Conservation (phyloP, 2,113 vertebrate species). For the Nibea albiflora region DNA sequence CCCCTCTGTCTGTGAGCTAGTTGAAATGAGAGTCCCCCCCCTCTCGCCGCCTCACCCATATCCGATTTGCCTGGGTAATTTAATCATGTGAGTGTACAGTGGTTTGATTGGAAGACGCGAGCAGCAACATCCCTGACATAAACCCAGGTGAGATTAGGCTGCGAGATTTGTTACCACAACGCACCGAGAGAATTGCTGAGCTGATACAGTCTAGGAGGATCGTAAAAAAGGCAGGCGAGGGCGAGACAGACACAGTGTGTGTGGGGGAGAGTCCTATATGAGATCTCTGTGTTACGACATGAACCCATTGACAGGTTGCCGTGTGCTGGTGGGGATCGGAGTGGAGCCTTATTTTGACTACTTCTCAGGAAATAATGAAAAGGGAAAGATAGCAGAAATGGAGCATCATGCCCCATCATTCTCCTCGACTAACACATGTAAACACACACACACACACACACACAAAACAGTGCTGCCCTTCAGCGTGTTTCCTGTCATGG, state of each 20-base stretch:
- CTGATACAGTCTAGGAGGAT: constrained; percentile 45
- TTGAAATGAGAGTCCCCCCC: neutral
- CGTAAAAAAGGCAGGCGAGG: constrained; percentile 12
- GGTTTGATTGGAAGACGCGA: constrained; percentile 55
- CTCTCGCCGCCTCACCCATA: neutral
- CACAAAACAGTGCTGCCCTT: constrained; percentile 10
- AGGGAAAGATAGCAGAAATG: constrained; percentile 59
- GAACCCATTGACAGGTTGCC: constrained; percentile 49
- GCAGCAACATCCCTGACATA: constrained; percentile 31
- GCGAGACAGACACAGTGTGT: constrained; percentile 3
- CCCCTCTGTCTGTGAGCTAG: neutral
- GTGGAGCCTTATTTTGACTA: constrained; percentile 52
- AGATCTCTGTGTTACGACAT: constrained; percentile 24
- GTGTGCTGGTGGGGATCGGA: constrained; percentile 37
- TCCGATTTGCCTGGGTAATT: constrained; percentile 57
- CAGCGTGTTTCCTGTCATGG: constrained; percentile 24
- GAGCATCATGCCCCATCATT: constrained; percentile 43
- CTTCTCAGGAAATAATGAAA: constrained; percentile 58
- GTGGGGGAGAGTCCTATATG: constrained; percentile 4
- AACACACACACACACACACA: constrained; percentile 8
- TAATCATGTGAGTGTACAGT: constrained; percentile 54
- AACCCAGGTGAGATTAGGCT: constrained; percentile 52
- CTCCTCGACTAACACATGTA: neutral
- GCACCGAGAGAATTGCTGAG: constrained; percentile 23
- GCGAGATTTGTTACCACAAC: constrained; percentile 36